Conservation (phyloP, 2,888 invertebrate species). For the Zygothrica quintamaculata region DNA sequence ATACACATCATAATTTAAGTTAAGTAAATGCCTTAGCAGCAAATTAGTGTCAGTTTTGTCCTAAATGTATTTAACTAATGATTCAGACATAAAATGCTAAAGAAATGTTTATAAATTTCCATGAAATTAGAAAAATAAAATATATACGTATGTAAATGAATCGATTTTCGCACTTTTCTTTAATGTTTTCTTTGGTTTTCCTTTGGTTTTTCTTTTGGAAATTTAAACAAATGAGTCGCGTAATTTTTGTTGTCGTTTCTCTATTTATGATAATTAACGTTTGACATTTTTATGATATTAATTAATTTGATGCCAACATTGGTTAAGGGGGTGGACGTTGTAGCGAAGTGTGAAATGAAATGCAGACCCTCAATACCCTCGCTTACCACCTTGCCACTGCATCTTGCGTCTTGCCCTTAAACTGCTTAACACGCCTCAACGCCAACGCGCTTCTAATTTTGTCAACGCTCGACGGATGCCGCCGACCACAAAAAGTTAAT, state of each 20-base stretch:
- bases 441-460: slow-evolving; percentile 72
- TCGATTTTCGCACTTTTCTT: slow-evolving; percentile 41
- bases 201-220: slow-evolving; percentile 8
- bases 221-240: slow-evolving; percentile 60
- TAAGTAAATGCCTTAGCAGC: slow-evolving; percentile 58
- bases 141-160: no score
- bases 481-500: slow-evolving; percentile 74
- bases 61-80: slow-evolving; percentile 63
- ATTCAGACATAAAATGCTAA: slow-evolving; percentile 33
- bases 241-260: slow-evolving; percentile 76
- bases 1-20: slow-evolving; percentile 56
- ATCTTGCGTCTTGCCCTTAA: neutral
- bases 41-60: slow-evolving; percentile 65
- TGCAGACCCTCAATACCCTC: slow-evolving; percentile 9
- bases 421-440: slow-evolving; percentile 14
- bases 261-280: slow-evolving; percentile 78
- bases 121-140: slow-evolving; percentile 35
- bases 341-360: slow-evolving; percentile 45
- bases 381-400: neutral
- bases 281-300: slow-evolving; percentile 80
- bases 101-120: slow-evolving; percentile 23
- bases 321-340: neutral
- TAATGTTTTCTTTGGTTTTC: slow-evolving; percentile 1
- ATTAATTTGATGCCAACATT: slow-evolving; percentile 70
- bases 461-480: slow-evolving; percentile 69